These are phyloP conservation scores for Cyrtonyx montezumae DNA, from an alignment of 2,113 vertebrate species.

Conservation along the genomic window DNA sequence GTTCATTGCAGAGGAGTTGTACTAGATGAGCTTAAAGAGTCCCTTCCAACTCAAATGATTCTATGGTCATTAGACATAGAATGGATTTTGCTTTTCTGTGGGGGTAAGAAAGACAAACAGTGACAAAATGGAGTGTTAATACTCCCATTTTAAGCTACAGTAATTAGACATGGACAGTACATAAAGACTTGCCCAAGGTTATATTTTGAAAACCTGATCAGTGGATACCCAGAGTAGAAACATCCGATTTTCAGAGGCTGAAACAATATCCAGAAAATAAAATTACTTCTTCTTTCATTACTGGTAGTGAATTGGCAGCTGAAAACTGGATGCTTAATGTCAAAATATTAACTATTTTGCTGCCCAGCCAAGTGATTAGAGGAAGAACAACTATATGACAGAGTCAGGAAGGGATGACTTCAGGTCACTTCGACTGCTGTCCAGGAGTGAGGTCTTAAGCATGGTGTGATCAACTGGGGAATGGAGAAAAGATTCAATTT, in stretches of 20 bases:
- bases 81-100: neutral
- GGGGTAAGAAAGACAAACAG: neutral
- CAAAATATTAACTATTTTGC: neutral
- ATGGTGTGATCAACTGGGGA: neutral
- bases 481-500: neutral
- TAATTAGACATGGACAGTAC: neutral
- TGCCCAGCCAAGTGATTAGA: neutral
- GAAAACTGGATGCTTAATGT: neutral
- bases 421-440: neutral
- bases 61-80: neutral
- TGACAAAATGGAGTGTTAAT: neutral
- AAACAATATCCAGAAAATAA: neutral
- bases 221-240: neutral
- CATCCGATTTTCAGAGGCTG: neutral
- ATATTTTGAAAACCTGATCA: neutral
- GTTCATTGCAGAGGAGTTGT: too few species aligned
- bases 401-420: neutral
- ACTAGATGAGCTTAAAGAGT: too few species aligned
- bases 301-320: neutral
- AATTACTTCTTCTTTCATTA: rapidly evolving
- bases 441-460: neutral
- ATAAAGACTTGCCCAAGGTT: neutral
- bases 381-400: neutral
- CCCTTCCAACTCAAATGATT: too few species aligned
- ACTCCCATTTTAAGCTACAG: neutral